A percentile compares a stretch with the other conserved stretches of the same genome.
Conservation (phyloP, 2,888 invertebrate species). For the Aricia artaxerxes region DNA sequence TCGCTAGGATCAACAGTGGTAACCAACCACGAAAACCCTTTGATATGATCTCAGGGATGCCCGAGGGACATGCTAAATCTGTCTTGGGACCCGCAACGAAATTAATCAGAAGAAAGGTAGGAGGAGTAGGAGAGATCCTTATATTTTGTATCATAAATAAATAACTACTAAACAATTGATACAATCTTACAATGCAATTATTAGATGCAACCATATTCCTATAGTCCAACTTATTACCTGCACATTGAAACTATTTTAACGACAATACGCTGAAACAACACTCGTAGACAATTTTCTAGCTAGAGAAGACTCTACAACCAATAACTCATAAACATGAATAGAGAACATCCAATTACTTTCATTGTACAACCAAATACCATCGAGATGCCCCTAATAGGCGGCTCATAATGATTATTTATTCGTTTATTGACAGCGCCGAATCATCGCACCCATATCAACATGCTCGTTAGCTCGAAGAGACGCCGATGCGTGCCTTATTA, state of each 20-base stretch:
- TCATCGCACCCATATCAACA: constrained; percentile 19
- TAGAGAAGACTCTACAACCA: neutral
- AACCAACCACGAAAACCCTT: too few species aligned
- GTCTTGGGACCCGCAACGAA: too few species aligned
- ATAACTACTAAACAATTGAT: too few species aligned
- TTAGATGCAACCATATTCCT: neutral
- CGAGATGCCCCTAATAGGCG: neutral
- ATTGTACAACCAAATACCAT: neutral
- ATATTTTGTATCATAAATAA: too few species aligned
- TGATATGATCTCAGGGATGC: too few species aligned
- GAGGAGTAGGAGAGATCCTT: too few species aligned
- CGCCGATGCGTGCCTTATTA: constrained; percentile 28
- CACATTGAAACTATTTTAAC: neutral
- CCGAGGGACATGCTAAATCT: too few species aligned
- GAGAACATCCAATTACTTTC: constrained; percentile 14
- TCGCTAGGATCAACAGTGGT: too few species aligned
- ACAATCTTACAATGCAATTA: too few species aligned
- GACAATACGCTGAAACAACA: neutral
- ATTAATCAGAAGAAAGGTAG: too few species aligned
- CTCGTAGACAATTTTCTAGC: neutral
- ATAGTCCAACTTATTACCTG: too few species aligned
- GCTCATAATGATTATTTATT: constrained; percentile 15
- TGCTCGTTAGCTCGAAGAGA: neutral
- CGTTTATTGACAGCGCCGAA: constrained; percentile 2
- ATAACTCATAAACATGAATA: neutral